Percentiles rank a stretch among this genome's conserved stretches.
phyloP scores from a whole-genome alignment of 92 coral and sea anemone genomes.

The Pocillopora meandrina region DNA sequence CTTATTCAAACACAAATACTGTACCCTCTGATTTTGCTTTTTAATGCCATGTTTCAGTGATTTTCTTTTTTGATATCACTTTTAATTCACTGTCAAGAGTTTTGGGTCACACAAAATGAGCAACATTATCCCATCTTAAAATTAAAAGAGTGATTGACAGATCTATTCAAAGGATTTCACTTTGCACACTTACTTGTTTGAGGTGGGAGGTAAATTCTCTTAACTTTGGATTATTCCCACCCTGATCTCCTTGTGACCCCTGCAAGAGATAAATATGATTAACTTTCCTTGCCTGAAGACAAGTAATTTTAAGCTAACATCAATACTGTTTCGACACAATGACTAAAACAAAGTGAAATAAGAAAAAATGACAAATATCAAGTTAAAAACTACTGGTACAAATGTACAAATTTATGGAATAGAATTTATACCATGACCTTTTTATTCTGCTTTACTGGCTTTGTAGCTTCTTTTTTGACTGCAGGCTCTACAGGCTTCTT shows the following conservation, averaged over 20 bases:
- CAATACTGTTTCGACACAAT: no score
- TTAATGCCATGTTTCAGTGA: no score
- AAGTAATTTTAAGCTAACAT: neutral
- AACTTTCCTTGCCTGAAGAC: neutral
- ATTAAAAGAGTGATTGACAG: neutral
- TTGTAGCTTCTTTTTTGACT: conserved; percentile 40
- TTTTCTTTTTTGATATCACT: no score
- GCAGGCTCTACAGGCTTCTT: conserved; percentile 26
- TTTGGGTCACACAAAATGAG: no score
- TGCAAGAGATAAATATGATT: neutral
- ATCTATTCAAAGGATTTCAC: neutral
- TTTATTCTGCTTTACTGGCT: conserved; percentile 42
- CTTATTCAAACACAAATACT: no score
- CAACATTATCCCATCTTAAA: no score
- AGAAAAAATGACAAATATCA: no score
- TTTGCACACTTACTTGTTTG: conserved; percentile 20
- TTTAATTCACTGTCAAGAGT: no score
- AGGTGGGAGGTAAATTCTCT: conserved; percentile 48
- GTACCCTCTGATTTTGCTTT: no score
- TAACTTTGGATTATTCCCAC: conserved; percentile 36
- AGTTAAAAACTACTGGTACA: neutral
- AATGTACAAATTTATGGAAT: neutral
- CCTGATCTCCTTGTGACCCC: conserved; percentile 19
- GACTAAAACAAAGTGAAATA: no score
- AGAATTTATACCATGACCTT: conserved; percentile 25